A percentile compares a stretch with the other conserved stretches of the same genome.
Evolutionary conservation across 2,888 invertebrate species (phyloP).

Genomic region (Dorcus parallelipipedus): DNA sequence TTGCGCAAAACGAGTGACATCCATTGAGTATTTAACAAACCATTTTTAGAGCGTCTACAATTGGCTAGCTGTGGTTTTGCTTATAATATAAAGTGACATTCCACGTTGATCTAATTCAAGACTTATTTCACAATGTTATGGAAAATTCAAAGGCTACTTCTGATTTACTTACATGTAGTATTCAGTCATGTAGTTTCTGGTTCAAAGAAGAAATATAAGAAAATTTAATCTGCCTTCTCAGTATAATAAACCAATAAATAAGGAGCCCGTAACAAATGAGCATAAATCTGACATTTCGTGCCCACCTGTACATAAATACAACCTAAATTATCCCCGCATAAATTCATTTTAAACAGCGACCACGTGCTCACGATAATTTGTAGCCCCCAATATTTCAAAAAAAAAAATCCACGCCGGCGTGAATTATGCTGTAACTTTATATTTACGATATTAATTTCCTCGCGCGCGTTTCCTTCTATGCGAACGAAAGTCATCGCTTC

Average conservation of each 20-base stretch:
- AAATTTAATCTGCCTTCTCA: too few species aligned
- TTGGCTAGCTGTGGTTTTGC: too few species aligned
- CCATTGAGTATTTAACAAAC: too few species aligned
- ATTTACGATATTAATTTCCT: constrained; percentile 51
- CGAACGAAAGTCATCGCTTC: background rate
- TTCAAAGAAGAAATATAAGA: too few species aligned
- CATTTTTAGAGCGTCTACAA: too few species aligned
- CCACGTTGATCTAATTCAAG: too few species aligned
- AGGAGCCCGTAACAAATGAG: constrained; percentile 5
- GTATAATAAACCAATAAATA: constrained; percentile 1
- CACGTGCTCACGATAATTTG: constrained; percentile 49
- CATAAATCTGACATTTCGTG: constrained; percentile 26
- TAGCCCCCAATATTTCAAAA: constrained; percentile 49
- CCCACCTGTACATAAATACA: constrained; percentile 46
- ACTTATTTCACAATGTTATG: too few species aligned
- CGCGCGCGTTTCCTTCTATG: constrained; percentile 31
- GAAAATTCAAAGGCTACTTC: too few species aligned
- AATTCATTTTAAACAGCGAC: constrained; percentile 39
- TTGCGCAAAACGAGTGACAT: too few species aligned
- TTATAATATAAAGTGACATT: too few species aligned
- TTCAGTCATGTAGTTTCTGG: too few species aligned
- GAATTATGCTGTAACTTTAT: constrained; percentile 50
- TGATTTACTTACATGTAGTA: too few species aligned
- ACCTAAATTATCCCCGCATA: constrained; percentile 45
- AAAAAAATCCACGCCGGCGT: constrained; percentile 41